Conservation (phyloP, 2,797 vertebrate species). For the Leptatherina wallacei region DNA sequence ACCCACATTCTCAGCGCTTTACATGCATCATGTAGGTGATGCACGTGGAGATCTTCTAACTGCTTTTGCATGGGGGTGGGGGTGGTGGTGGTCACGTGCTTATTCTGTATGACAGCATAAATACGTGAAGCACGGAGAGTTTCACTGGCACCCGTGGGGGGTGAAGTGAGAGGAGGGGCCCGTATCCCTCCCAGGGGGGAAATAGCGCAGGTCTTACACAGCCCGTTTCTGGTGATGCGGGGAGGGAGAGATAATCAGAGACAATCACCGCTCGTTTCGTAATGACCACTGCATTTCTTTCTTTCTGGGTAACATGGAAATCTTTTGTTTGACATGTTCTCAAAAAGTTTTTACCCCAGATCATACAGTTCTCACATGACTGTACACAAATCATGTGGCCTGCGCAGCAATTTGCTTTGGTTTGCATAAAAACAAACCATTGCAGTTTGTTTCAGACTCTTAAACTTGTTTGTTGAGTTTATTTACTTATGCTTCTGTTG, state of each 20-base stretch:
- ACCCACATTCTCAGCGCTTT: slow-evolving; percentile 21
- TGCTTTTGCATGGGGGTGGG: slow-evolving; percentile 6
- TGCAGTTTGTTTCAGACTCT: not conserved
- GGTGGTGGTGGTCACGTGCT: slow-evolving; percentile 30
- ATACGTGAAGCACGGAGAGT: slow-evolving; percentile 31
- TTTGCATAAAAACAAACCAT: not conserved
- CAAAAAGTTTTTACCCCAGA: slow-evolving; percentile 3
- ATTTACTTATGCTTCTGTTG: not conserved
- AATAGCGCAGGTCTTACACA: slow-evolving; percentile 48
- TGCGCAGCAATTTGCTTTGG: not conserved
- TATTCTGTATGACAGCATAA: slow-evolving; percentile 42
- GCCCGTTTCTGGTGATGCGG: slow-evolving; percentile 15
- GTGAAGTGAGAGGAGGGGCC: slow-evolving; percentile 42
- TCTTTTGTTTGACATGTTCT: slow-evolving; percentile 3
- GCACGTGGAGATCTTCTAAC: not conserved
- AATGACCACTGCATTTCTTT: slow-evolving; percentile 9
- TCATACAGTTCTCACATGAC: not conserved
- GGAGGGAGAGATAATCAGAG: slow-evolving; percentile 9
- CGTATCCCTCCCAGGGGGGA: slow-evolving; percentile 37
- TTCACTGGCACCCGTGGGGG: slow-evolving; percentile 37
- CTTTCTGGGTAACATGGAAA: slow-evolving; percentile 6
- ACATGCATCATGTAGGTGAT: not conserved
- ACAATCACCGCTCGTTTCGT: slow-evolving; percentile 23
- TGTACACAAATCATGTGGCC: not conserved
- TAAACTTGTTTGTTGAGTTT: not conserved